Base-by-base conservation (phyloP, 2,888 invertebrate genomes). In the Dascillus cervinus region DNA sequence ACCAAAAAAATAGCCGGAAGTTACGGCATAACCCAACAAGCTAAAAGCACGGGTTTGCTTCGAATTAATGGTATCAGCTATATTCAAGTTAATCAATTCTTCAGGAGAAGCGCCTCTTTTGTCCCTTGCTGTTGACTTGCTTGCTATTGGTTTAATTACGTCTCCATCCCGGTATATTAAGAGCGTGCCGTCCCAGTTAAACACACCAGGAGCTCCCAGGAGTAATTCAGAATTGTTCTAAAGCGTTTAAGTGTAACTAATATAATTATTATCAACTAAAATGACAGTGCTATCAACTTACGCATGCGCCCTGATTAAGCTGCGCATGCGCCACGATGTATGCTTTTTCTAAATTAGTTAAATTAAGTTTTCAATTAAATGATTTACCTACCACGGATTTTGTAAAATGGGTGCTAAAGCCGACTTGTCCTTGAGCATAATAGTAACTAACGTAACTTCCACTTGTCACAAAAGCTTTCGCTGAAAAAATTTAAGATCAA, bases 191-290 rank as follows among this genome's bases (percentile, higher is more conserved):
- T 69, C 67, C 76, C 76, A 77, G 26, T 73, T 70, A 30, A 67
- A 56, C n/a, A 77, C 62, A 1, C 78, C 79, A 2, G 77, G 77
- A 1, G 76, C 73, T 3, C 78, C 78, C 9, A 77, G 51, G 3
- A 77, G 52, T 9, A 77, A 43, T 29, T 39, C 35, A 1, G 27
- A n/a, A 10, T 19, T 6, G 5, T 19, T 64, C 66, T 20, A 61
- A 14, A 25, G n/a, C n/a, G n/a, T n/a, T n/a, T n/a, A n/a, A n/a
- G n/a, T n/a, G n/a, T n/a, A 33, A 21, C 14, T n/a, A n/a, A n/a
- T n/a, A n/a, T n/a, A n/a, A n/a, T n/a, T n/a, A n/a, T n/a, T n/a
- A n/a, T n/a, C n/a, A n/a, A n/a, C n/a, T n/a, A n/a, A n/a, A n/a
- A n/a, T n/a, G n/a, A n/a, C n/a, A n/a, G n/a, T n/a, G n/a, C n/a